Evolutionary conservation across 2,888 invertebrate species (phyloP).

Genomic region (Thera obeliscata): DNA sequence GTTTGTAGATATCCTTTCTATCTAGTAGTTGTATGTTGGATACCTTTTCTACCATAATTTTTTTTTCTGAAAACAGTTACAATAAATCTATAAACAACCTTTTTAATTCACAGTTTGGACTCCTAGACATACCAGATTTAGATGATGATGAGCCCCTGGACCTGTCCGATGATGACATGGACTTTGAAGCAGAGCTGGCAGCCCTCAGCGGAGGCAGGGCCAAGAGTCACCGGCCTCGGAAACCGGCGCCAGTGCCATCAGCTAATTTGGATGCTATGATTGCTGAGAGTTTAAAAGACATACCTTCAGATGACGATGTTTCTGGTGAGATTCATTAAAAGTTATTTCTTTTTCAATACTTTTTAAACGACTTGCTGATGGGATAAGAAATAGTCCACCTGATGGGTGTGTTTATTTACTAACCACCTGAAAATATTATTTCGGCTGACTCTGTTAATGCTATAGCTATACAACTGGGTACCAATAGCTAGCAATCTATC

Average conservation of each 20-base stretch:
- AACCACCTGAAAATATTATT: too few species aligned
- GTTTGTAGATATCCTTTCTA: too few species aligned
- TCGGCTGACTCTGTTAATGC: too few species aligned
- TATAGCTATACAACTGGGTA: too few species aligned
- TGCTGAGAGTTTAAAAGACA: constrained; percentile 90
- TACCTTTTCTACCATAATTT: too few species aligned
- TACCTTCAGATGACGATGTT: constrained; percentile 90
- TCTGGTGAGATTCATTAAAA: constrained; percentile 60
- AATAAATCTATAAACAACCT: background rate
- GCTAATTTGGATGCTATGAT: constrained; percentile 90
- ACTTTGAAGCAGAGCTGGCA: constrained; percentile 94
- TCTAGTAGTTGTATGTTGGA: too few species aligned
- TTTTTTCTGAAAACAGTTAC: too few species aligned
- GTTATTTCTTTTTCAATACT: too few species aligned
- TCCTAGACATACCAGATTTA: constrained; percentile 88
- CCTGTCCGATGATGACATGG: constrained; percentile 88
- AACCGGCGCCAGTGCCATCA: constrained; percentile 74
- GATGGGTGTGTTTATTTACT: too few species aligned
- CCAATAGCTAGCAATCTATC: too few species aligned
- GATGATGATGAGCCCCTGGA: constrained; percentile 79
- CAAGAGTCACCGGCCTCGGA: constrained; percentile 58
- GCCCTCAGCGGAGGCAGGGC: constrained; percentile 84
- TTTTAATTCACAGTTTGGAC: constrained; percentile 86
- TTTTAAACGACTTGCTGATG: too few species aligned
- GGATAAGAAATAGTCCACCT: too few species aligned